Base-by-base conservation (phyloP, 1,140 invertebrate genomes). In the Protaetia brevitarsis region DNA sequence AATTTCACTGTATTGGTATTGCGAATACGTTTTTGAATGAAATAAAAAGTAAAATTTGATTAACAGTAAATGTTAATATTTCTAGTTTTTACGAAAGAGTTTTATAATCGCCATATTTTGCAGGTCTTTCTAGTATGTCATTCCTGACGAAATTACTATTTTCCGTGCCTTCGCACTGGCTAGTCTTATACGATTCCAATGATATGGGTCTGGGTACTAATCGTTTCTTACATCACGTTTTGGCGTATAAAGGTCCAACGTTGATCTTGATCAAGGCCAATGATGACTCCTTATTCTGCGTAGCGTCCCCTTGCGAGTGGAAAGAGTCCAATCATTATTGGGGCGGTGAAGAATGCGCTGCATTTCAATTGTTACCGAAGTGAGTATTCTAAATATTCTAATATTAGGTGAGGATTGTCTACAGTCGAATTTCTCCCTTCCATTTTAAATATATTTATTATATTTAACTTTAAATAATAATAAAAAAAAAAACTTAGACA, bases 201-300 rank as follows among this genome's bases (percentile, higher is more conserved):
- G 86, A 93, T 63, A 89, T 95, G 76, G 94, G 94, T 2, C 79
- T 93, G 5, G 93, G 92, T 21, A 85, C 89, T 29, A 97, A 96
- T 82, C 85, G 94, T 11, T 94, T 97, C 79, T 80, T 90, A 72
- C 90, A 94, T 74, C 94, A 96, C 79, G 89, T 95, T 1, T 82
- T 93, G 16, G 87, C 88, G 5, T 97, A 96, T 79, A 80, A 89
- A 57, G 93, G 93, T 2, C 90, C 93, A 0, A 93, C 92, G 0
- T 77, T 95, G 16, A 84, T 89, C n/a, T 83, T 95, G 64, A 73
- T 95, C 10, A 84, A 85, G 58, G 76, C 85, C 6, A 85, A 88
- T 65, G 83, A 86, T 56, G 85, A 84, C 65, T 84, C 89, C 34
- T 84, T 88, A 30, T 90, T 92, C 74, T 94, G 91, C 75, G 79